A percentile compares a stretch with the other conserved stretches of the same genome.
Conservation (phyloP, 2,888 invertebrate species). For the Cynaeus angustus region DNA sequence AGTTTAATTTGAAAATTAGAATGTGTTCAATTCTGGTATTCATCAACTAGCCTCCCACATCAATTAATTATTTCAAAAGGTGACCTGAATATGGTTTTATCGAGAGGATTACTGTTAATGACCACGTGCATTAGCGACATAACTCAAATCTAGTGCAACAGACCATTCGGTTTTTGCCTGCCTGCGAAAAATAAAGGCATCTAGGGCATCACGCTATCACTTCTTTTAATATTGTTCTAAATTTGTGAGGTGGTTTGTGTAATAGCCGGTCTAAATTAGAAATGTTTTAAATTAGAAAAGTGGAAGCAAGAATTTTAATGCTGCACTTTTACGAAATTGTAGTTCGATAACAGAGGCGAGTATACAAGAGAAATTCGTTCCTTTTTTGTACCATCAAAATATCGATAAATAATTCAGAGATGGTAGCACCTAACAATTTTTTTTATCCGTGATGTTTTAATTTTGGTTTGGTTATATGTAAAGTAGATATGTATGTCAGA, state of each 20-base stretch:
- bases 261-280: background rate
- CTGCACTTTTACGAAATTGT: background rate
- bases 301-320: background rate
- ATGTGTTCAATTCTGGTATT: conserved; percentile 23
- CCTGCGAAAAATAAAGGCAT: conserved; percentile 14
- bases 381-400: too few relatives aligned
- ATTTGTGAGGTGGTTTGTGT: background rate
- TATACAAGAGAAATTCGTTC: too few relatives aligned
- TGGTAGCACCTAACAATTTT: too few relatives aligned
- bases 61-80: conserved; percentile 43
- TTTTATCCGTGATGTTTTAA: too few relatives aligned
- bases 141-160: conserved; percentile 46
- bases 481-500: too few relatives aligned
- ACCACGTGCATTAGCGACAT: conserved; percentile 40
- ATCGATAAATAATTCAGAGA: too few relatives aligned
- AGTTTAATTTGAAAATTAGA: conserved; percentile 21
- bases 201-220: conserved; percentile 11
- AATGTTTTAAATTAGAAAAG: background rate
- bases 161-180: conserved; percentile 10
- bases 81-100: conserved; percentile 46
- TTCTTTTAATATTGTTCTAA: conserved; percentile 4
- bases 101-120: conserved; percentile 39
- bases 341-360: too few relatives aligned
- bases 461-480: too few relatives aligned
- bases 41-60: conserved; percentile 42